A percentile compares a stretch with the other conserved stretches of the same genome.
These are phyloP conservation scores for Lasiurus borealis DNA, from an alignment of 2,113 vertebrate genomes.

Conservation along the genomic window DNA sequence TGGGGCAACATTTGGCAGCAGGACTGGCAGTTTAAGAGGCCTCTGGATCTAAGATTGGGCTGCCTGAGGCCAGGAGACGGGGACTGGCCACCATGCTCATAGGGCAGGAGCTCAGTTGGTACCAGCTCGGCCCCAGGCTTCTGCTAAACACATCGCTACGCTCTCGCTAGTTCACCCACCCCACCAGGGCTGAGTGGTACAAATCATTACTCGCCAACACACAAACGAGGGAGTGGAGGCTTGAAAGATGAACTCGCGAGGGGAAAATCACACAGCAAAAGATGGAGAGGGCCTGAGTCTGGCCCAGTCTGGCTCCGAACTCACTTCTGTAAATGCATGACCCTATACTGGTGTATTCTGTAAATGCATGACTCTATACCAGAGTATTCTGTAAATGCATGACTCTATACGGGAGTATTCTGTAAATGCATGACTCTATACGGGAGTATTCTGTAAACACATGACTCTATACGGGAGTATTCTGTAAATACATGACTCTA, in stretches of 20 bases:
- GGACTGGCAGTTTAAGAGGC: constrained; percentile 12
- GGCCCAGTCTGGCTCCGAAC: background rate
- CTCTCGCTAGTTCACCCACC: background rate
- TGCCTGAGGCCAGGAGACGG: background rate
- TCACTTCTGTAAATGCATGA: background rate
- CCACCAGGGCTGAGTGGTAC: background rate
- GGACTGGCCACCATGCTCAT: background rate
- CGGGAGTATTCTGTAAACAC: background rate
- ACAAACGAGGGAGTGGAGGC: background rate
- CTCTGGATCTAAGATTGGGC: background rate
- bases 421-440: background rate
- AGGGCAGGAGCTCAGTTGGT: background rate
- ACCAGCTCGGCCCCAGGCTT: background rate
- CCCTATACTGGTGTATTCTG: background rate
- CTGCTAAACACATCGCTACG: background rate
- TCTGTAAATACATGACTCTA: background rate
- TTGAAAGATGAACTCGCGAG: background rate
- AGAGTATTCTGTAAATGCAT: background rate
- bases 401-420: background rate
- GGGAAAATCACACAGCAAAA: background rate
- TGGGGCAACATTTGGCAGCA: constrained; percentile 1
- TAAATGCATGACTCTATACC: background rate
- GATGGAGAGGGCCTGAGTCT: background rate
- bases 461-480: background rate
- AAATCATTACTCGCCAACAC: background rate